Evolutionary conservation across 2,797 vertebrate species (phyloP).

Genomic region (Microchirus variegatus): DNA sequence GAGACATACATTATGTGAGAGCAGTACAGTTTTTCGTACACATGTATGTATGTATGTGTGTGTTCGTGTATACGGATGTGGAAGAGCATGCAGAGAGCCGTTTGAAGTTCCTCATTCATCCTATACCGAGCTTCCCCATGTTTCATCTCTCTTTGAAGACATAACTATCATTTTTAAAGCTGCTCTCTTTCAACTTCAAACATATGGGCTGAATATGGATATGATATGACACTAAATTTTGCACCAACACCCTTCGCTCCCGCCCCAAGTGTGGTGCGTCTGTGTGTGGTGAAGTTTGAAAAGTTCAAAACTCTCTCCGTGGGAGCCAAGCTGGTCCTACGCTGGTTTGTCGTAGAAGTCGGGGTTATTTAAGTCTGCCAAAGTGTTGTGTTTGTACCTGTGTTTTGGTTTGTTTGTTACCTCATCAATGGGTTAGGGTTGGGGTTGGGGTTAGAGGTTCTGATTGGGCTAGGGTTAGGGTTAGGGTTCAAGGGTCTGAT

Average conservation of each 20-base stretch:
- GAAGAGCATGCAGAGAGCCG: slow-evolving; percentile 37
- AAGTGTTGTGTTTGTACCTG: background rate
- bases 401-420: background rate
- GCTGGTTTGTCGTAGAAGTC: slow-evolving; percentile 25
- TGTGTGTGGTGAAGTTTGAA: slow-evolving; percentile 33
- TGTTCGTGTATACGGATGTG: slow-evolving; percentile 37
- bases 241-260: slow-evolving; percentile 35
- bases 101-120: slow-evolving; percentile 78
- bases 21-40: slow-evolving; percentile 33
- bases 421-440: too few species aligned
- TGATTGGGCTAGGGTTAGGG: too few species aligned
- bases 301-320: slow-evolving; percentile 8
- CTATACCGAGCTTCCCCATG: slow-evolving; percentile 59
- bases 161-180: slow-evolving; percentile 74
- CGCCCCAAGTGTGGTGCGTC: slow-evolving; percentile 11
- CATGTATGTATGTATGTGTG: slow-evolving; percentile 14
- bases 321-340: slow-evolving; percentile 32
- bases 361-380: background rate
- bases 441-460: too few species aligned
- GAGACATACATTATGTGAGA: slow-evolving; percentile 65
- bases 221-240: slow-evolving; percentile 49
- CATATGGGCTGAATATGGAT: slow-evolving; percentile 76
- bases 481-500: too few species aligned
- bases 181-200: slow-evolving; percentile 71
- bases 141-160: slow-evolving; percentile 75